Conservation (phyloP, 2,888 invertebrate species). For the Drosophila emarginata region DNA sequence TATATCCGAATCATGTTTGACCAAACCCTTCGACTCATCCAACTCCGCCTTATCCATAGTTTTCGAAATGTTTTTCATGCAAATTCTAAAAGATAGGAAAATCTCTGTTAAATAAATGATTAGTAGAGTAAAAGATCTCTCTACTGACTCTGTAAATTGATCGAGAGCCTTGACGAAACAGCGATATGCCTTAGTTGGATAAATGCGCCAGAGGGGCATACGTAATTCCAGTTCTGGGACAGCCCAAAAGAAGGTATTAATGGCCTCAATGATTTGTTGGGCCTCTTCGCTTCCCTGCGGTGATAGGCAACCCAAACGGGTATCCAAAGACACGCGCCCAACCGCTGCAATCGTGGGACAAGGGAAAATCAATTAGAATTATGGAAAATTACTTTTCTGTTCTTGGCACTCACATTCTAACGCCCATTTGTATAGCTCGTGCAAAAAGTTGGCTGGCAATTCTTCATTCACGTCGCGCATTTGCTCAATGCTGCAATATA, state of each 20-base stretch:
- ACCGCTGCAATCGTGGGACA: slow-evolving; percentile 85
- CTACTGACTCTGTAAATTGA: slow-evolving; percentile 87
- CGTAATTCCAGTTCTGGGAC: slow-evolving; percentile 89
- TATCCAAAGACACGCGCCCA: slow-evolving; percentile 91
- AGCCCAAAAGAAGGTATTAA: slow-evolving; percentile 90
- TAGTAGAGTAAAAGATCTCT: not conserved
- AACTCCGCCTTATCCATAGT: slow-evolving; percentile 83
- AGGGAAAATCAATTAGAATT: not conserved
- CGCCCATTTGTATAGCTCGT: slow-evolving; percentile 96
- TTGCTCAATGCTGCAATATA: slow-evolving; percentile 85
- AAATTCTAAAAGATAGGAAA: slow-evolving; percentile 82
- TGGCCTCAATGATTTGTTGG: slow-evolving; percentile 89
- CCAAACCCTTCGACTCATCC: slow-evolving; percentile 38
- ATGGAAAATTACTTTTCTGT: not conserved
- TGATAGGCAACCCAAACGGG: slow-evolving; percentile 89
- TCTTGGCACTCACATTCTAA: slow-evolving; percentile 90
- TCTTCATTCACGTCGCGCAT: slow-evolving; percentile 86
- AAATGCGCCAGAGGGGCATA: slow-evolving; percentile 89
- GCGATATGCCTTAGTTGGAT: slow-evolving; percentile 87
- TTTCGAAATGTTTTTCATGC: slow-evolving; percentile 84
- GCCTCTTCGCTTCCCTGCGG: slow-evolving; percentile 86
- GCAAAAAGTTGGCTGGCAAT: slow-evolving; percentile 91
- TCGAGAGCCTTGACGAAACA: slow-evolving; percentile 89
- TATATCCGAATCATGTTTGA: slow-evolving; percentile 82
- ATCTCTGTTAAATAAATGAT: slow-evolving; percentile 9